Percentiles rank a stretch among this genome's conserved stretches.
Conservation (phyloP, 2,797 vertebrate species). For the Dromococcyx pavoninus region DNA sequence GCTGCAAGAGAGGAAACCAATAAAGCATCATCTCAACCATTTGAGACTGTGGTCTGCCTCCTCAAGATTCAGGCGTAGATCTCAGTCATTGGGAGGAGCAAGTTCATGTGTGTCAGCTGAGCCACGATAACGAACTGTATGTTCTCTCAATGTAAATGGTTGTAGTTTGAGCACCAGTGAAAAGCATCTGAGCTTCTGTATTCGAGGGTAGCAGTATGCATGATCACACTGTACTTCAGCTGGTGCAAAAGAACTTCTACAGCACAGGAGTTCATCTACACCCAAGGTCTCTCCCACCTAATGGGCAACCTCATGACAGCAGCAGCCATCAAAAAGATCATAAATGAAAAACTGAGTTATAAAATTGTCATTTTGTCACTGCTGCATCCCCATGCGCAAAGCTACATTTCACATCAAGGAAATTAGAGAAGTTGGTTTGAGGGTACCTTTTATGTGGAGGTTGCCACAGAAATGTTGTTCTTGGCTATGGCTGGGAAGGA, state of each 20-base stretch:
- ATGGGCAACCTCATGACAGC: not conserved
- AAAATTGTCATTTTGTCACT: not conserved
- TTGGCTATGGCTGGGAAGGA: fast-evolving
- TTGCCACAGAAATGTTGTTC: not conserved
- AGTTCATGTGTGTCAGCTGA: not conserved
- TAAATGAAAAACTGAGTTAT: not conserved
- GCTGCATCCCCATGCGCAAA: not conserved
- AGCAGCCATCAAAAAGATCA: not conserved
- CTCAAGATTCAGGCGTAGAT: not conserved
- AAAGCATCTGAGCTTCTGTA: not conserved
- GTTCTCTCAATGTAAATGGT: not conserved
- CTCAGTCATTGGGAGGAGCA: not conserved
- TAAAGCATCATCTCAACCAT: not conserved
- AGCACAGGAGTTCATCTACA: not conserved
- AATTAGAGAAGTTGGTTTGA: not conserved
- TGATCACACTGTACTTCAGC: not conserved
- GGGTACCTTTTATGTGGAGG: not conserved
- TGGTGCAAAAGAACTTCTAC: not conserved
- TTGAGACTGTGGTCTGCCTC: not conserved
- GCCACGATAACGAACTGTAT: not conserved
- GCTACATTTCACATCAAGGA: not conserved
- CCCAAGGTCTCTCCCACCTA: not conserved
- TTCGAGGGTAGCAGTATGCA: not conserved
- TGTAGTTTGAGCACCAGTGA: not conserved
- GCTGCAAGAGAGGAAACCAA: not conserved